A percentile compares a stretch with the other conserved stretches of the same genome.
These are phyloP conservation scores for Tribolium freemani DNA, from an alignment of 2,888 invertebrate species.

Conservation along the genomic window DNA sequence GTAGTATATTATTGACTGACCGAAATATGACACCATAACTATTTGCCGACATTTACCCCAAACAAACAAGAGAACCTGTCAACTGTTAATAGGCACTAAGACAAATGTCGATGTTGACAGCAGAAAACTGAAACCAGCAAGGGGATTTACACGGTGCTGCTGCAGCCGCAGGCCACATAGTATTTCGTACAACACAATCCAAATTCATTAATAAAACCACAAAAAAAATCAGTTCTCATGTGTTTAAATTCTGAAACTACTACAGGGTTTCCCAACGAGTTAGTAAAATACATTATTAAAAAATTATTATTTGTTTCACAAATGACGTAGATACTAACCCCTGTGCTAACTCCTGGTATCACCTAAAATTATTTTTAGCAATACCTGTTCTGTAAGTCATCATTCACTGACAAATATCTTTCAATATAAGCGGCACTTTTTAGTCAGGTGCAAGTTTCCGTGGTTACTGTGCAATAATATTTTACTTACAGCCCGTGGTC, in stretches of 20 bases:
- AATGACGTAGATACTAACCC: too few species aligned
- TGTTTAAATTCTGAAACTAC: too few species aligned
- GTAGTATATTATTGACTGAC: slow-evolving; percentile 13
- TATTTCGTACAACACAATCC: not conserved
- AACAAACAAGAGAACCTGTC: slow-evolving; percentile 63
- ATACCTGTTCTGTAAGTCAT: too few species aligned
- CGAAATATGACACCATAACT: slow-evolving; percentile 40
- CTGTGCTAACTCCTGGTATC: too few species aligned
- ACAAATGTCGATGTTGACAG: slow-evolving; percentile 64
- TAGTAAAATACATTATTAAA: slow-evolving; percentile 63
- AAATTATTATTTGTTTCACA: too few species aligned
- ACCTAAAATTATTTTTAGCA: too few species aligned
- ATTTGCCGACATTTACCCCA: slow-evolving; percentile 48
- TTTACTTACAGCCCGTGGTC: too few species aligned
- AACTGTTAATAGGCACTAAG: slow-evolving; percentile 63
- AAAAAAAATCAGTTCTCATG: too few species aligned
- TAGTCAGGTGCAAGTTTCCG: too few species aligned
- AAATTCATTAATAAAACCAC: not conserved
- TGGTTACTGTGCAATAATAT: too few species aligned
- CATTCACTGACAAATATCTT: too few species aligned
- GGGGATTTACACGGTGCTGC: not conserved
- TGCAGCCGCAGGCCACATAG: not conserved
- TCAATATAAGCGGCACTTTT: too few species aligned
- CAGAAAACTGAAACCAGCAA: slow-evolving; percentile 55
- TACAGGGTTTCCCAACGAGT: slow-evolving; percentile 53